Conservation (phyloP, 1,140 invertebrate species). For the Drosophila melanica region DNA sequence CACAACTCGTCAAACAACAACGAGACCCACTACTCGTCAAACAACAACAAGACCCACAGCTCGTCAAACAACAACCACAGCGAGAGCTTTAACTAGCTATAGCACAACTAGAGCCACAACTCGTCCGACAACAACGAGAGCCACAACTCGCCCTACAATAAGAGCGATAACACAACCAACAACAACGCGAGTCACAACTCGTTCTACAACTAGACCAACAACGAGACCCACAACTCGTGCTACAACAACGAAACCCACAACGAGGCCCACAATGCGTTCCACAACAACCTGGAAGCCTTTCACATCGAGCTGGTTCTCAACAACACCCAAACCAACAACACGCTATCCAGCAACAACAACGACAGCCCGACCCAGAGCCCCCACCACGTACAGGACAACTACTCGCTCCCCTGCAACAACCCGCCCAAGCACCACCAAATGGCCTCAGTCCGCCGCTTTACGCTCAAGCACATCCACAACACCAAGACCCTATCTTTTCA, state of each 20-base stretch:
- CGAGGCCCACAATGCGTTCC: slow-evolving; percentile 14
- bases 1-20: slow-evolving; percentile 4
- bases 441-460: not conserved
- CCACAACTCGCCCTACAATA: slow-evolving; percentile 16
- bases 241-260: slow-evolving; percentile 3
- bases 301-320: slow-evolving; percentile 10
- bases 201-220: slow-evolving; percentile 8
- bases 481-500: slow-evolving; percentile 64
- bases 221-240: not conserved
- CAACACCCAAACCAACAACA: slow-evolving; percentile 2
- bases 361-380: not conserved
- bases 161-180: not conserved
- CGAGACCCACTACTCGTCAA: slow-evolving; percentile 5
- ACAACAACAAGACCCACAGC: slow-evolving; percentile 5
- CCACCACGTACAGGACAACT: slow-evolving; percentile 8
- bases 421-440: slow-evolving; percentile 14
- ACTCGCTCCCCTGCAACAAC: slow-evolving; percentile 24
- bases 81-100: not conserved
- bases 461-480: slow-evolving; percentile 42
- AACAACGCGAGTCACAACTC: slow-evolving; percentile 27
- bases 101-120: not conserved
- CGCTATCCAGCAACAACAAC: slow-evolving; percentile 12
- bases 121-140: not conserved
- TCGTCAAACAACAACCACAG: not conserved
- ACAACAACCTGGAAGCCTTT: slow-evolving; percentile 15